phyloP scores from a whole-genome alignment of 23 tunicate species.

The Phallusia fumigata region DNA sequence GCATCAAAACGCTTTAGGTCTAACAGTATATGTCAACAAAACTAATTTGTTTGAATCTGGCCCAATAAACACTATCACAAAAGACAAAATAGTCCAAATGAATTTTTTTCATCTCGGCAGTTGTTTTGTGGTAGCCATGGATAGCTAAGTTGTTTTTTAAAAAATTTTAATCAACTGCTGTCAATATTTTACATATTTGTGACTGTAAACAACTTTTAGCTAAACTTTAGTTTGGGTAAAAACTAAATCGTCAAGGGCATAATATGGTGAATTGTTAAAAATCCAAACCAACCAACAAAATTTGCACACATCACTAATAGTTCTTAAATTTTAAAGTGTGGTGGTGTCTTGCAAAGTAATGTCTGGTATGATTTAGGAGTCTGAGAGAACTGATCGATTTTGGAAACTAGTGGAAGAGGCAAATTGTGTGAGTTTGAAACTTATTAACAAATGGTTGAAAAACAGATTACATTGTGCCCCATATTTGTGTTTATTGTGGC shows the following conservation, averaged over 20 bases:
- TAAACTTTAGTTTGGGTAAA: too few relatives aligned
- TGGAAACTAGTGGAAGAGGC: slow-evolving; percentile 47
- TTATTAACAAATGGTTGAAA: not conserved
- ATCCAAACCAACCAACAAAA: not conserved
- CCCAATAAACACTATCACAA: too few relatives aligned
- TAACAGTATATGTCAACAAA: not conserved
- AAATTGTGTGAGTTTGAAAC: slow-evolving; percentile 14
- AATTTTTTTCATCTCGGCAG: too few relatives aligned
- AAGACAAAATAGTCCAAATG: too few relatives aligned
- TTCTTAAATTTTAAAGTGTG: not conserved
- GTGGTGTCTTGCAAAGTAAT: not conserved
- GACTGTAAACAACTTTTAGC: too few relatives aligned
- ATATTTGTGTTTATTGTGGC: not conserved
- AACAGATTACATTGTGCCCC: not conserved
- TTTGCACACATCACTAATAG: not conserved
- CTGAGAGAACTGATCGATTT: slow-evolving; percentile 24
- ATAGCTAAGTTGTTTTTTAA: too few relatives aligned
- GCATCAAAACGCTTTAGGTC: not conserved
- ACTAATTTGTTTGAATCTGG: too few relatives aligned
- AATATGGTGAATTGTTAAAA: too few relatives aligned
- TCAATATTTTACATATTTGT: too few relatives aligned
- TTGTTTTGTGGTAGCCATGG: too few relatives aligned
- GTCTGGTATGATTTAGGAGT: slow-evolving; percentile 10
- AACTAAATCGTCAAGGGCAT: too few relatives aligned
- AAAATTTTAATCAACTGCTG: too few relatives aligned